Conservation (phyloP, 2,113 vertebrate genomes). For the Onychostoma macrolepis region DNA sequence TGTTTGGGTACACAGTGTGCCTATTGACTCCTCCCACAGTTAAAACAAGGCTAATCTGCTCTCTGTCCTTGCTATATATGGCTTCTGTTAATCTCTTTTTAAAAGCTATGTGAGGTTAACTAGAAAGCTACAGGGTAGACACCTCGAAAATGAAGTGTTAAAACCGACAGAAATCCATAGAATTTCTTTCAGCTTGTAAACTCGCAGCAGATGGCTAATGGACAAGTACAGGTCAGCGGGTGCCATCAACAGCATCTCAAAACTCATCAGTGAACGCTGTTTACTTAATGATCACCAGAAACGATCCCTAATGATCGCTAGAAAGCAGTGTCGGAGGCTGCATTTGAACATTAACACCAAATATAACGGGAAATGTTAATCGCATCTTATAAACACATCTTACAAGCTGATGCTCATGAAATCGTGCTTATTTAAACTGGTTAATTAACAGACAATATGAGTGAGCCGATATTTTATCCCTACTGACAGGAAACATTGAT, state of each 20-base stretch:
- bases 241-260: slow-evolving; percentile 34
- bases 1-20: background rate
- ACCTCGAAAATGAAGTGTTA: slow-evolving; percentile 22
- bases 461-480: background rate
- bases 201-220: slow-evolving; percentile 51
- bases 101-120: slow-evolving; percentile 65
- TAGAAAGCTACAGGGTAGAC: slow-evolving; percentile 48
- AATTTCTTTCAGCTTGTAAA: background rate
- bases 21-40: slow-evolving; percentile 48
- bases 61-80: slow-evolving; percentile 63
- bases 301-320: slow-evolving; percentile 4
- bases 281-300: slow-evolving; percentile 9
- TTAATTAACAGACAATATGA: slow-evolving; percentile 10
- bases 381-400: background rate
- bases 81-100: slow-evolving; percentile 70
- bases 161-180: background rate
- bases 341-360: background rate
- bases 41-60: slow-evolving; percentile 75
- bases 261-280: slow-evolving; percentile 24
- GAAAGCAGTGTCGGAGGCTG: background rate
- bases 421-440: background rate
- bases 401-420: background rate
- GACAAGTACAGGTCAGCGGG: slow-evolving; percentile 34
- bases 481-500: slow-evolving; percentile 37
- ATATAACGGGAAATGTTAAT: background rate